Evolutionary conservation across 2,888 invertebrate genomes (phyloP).

Genomic region (Plutella xylostella): DNA sequence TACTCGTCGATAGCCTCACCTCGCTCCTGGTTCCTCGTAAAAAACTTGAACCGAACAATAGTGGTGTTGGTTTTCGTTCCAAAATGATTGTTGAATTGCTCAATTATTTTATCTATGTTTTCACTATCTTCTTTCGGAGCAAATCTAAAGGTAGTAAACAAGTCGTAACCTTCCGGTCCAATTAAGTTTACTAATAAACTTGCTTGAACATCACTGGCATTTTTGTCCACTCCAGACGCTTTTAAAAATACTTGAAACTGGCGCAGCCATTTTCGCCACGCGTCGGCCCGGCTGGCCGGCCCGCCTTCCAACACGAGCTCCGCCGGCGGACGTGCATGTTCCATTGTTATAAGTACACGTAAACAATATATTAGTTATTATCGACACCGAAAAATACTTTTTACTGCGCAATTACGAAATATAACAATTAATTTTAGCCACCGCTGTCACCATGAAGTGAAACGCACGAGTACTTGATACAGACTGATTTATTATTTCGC

Average conservation of each 20-base stretch:
- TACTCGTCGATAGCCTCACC: slow-evolving; percentile 8
- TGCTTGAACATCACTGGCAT: slow-evolving; percentile 14
- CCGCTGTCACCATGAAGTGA: slow-evolving; percentile 3
- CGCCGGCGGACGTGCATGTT: slow-evolving; percentile 10
- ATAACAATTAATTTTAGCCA: not conserved
- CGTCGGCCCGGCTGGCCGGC: slow-evolving; percentile 9
- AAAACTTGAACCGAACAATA: slow-evolving; percentile 7
- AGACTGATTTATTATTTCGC: not conserved
- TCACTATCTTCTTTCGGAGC: slow-evolving; percentile 9
- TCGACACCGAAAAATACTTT: too few relatives aligned
- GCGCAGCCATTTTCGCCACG: slow-evolving; percentile 10
- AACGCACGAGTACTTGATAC: not conserved
- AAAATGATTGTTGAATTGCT: slow-evolving; percentile 6
- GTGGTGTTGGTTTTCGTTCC: slow-evolving; percentile 4
- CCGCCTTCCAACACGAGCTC: slow-evolving; percentile 9
- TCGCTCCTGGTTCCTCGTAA: slow-evolving; percentile 1
- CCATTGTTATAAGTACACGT: not conserved
- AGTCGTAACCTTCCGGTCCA: slow-evolving; percentile 13
- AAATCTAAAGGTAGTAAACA: not conserved
- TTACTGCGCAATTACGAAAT: not conserved
- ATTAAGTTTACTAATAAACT: too few relatives aligned
- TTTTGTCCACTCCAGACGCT: slow-evolving; percentile 17
- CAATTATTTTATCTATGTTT: slow-evolving; percentile 12
- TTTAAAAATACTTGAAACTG: slow-evolving; percentile 14
- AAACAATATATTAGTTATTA: not conserved